phyloP scores from a whole-genome alignment of 2,888 invertebrate species.

The Acleris emargana region DNA sequence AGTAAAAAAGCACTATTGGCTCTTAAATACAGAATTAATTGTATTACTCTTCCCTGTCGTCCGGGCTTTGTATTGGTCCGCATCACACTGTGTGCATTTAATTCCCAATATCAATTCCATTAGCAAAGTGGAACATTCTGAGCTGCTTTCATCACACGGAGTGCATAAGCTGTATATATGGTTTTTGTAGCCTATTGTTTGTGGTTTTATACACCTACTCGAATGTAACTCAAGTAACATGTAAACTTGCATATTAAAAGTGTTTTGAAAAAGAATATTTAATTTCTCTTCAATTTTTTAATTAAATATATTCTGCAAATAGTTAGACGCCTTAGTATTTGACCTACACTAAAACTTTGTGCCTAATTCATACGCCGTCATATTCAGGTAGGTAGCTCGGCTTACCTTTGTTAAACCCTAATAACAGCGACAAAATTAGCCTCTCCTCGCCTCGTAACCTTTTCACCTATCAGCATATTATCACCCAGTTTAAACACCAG shows the following conservation, averaged over 20 bases:
- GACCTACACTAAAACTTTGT: neutral
- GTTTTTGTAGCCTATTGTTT: neutral
- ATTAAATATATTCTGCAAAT: too few species aligned
- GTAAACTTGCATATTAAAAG: too few species aligned
- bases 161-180: neutral
- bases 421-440: slow-evolving; percentile 27
- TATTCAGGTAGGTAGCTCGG: too few species aligned
- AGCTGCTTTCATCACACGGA: neutral
- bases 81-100: neutral
- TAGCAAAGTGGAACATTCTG: neutral
- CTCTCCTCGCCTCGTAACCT: slow-evolving; percentile 9
- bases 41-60: too few species aligned
- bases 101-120: slow-evolving; percentile 11
- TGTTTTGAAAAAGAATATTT: too few species aligned
- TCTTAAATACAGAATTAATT: too few species aligned
- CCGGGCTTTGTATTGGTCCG: too few species aligned
- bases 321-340: too few species aligned
- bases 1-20: too few species aligned
- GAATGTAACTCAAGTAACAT: neutral
- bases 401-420: slow-evolving; percentile 20
- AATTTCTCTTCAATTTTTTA: too few species aligned
- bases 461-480: slow-evolving; percentile 21
- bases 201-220: neutral
- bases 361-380: neutral
- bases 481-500: slow-evolving; percentile 34